A percentile compares a stretch with the other conserved stretches of the same genome.
Conservation (phyloP, 2,113 vertebrate genomes). For the Cromileptes altivelis region DNA sequence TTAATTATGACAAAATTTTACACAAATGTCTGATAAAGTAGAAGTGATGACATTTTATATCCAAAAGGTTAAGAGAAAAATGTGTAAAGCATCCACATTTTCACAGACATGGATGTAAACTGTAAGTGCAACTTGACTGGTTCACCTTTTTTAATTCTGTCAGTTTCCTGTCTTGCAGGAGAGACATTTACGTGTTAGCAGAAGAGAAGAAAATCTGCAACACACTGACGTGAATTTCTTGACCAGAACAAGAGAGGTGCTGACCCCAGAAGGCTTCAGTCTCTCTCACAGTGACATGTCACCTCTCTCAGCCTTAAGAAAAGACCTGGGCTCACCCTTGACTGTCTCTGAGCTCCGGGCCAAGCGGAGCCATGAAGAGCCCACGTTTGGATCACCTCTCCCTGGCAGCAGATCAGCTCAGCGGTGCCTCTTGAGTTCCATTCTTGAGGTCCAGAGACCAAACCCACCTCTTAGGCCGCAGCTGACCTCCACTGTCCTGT, state of each 20-base stretch:
- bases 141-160: not conserved
- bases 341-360: conserved; percentile 57
- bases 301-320: conserved; percentile 23
- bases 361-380: conserved; percentile 10
- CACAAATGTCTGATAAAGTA: too few relatives aligned
- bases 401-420: conserved; percentile 33
- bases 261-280: conserved; percentile 23
- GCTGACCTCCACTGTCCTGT: conserved; percentile 69
- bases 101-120: too few relatives aligned
- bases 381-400: not conserved
- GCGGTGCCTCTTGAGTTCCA: conserved; percentile 60
- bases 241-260: conserved; percentile 22
- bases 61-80: too few relatives aligned
- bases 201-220: conserved; percentile 4
- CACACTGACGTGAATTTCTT: conserved; percentile 2
- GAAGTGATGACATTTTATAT: too few relatives aligned
- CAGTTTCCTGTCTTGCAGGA: conserved; percentile 43
- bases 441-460: conserved; percentile 62
- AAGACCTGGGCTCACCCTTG: conserved; percentile 43
- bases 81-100: too few relatives aligned
- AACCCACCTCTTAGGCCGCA: conserved; percentile 60
- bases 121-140: too few relatives aligned
- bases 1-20: too few relatives aligned
- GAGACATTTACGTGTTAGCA: conserved; percentile 4
- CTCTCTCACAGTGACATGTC: conserved; percentile 33